phyloP scores from a whole-genome alignment of 2,888 invertebrate genomes.

The Sarcophaga rosellei region DNA sequence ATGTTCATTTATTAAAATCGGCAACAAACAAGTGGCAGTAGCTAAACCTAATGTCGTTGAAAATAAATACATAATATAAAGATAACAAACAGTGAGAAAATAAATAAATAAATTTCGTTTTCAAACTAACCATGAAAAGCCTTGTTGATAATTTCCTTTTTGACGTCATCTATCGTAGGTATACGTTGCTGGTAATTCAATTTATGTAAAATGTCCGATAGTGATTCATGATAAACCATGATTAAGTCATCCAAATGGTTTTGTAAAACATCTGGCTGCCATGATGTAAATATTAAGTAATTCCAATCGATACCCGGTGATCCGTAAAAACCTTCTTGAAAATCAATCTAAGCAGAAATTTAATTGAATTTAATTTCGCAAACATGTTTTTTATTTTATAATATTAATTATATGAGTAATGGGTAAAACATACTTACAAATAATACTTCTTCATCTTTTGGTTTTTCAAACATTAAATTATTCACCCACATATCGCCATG shows the following conservation, averaged over 20 bases:
- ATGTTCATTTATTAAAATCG: slow-evolving; percentile 74
- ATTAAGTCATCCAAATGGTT: slow-evolving; percentile 71
- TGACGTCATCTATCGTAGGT: slow-evolving; percentile 74
- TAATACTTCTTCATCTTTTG: slow-evolving; percentile 77
- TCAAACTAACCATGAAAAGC: slow-evolving; percentile 72
- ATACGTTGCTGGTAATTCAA: slow-evolving; percentile 72
- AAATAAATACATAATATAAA: not conserved
- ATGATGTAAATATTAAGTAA: slow-evolving; percentile 75
- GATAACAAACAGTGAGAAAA: not conserved
- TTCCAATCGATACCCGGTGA: slow-evolving; percentile 77
- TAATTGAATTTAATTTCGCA: not conserved
- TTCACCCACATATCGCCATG: slow-evolving; percentile 82
- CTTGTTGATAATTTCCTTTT: slow-evolving; percentile 72
- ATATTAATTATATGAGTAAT: not conserved
- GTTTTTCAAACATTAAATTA: slow-evolving; percentile 81
- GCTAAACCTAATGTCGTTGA: slow-evolving; percentile 70
- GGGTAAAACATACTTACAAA: slow-evolving; percentile 72
- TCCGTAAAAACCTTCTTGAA: slow-evolving; percentile 76
- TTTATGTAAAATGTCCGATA: slow-evolving; percentile 70
- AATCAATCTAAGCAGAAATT: slow-evolving; percentile 72
- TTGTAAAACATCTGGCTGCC: slow-evolving; percentile 71
- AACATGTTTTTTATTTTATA: not conserved
- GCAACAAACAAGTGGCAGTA: slow-evolving; percentile 72
- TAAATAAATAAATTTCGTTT: slow-evolving; percentile 10
- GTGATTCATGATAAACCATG: slow-evolving; percentile 70